Evolutionary conservation across 2,113 vertebrate genomes (phyloP).

Genomic region (Phylloscopus whistleri): DNA sequence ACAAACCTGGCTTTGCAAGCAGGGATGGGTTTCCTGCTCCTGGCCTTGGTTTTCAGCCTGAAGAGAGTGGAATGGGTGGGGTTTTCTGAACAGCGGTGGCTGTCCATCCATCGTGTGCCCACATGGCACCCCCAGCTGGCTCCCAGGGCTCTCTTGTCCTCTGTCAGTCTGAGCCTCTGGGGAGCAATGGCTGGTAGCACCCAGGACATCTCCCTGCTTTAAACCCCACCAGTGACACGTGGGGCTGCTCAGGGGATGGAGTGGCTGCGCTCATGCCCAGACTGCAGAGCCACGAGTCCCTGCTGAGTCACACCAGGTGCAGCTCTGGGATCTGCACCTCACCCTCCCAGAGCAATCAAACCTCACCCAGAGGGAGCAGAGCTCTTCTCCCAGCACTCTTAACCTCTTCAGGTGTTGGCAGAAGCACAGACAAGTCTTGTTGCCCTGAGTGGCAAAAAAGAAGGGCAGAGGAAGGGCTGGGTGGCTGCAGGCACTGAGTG

Average conservation of each 20-base stretch:
- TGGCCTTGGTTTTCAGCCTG: background rate
- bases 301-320: background rate
- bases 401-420: background rate
- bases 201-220: fast-evolving
- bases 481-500: fast-evolving
- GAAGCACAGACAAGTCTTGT: background rate
- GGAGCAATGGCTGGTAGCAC: background rate
- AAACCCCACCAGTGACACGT: fast-evolving
- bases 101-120: fast-evolving
- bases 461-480: background rate
- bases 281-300: fast-evolving
- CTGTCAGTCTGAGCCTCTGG: fast-evolving
- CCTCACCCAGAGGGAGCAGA: background rate
- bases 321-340: background rate
- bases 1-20: background rate
- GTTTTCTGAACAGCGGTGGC: background rate
- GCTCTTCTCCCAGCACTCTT: background rate
- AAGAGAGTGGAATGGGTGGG: background rate
- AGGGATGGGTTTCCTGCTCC: background rate
- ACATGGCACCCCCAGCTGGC: fast-evolving
- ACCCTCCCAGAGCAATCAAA: background rate
- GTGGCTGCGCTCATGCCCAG: fast-evolving
- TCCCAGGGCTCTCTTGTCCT: background rate
- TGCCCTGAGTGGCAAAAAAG: fast-evolving
- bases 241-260: fast-evolving